These are phyloP conservation scores for Triops longicaudatus DNA, from an alignment of 1,140 invertebrate genomes.

Conservation along the genomic window DNA sequence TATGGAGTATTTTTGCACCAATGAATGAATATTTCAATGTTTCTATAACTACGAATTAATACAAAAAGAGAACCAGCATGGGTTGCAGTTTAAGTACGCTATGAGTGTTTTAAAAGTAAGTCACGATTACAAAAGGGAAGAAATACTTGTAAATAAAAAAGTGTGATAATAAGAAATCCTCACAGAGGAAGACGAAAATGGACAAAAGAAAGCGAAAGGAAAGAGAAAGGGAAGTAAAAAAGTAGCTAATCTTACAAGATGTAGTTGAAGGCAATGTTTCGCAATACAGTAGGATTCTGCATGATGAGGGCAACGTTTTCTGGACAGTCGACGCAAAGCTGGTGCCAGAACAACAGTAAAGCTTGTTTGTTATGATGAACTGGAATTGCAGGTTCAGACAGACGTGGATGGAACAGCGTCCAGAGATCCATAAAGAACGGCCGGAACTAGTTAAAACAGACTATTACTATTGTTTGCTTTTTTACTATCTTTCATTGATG, in stretches of 20 bases:
- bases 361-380: slow-evolving; percentile 93
- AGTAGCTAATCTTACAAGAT: slow-evolving; percentile 64
- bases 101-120: neutral
- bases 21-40: too few relatives aligned
- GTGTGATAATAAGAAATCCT: too few relatives aligned
- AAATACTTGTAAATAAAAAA: too few relatives aligned
- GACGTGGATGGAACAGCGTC: slow-evolving; percentile 86
- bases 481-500: neutral
- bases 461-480: slow-evolving; percentile 23
- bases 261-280: slow-evolving; percentile 94
- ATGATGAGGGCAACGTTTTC: slow-evolving; percentile 83
- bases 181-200: too few relatives aligned
- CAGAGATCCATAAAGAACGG: slow-evolving; percentile 83
- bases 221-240: neutral
- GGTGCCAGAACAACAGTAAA: slow-evolving; percentile 83
- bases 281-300: slow-evolving; percentile 69
- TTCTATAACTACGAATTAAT: too few relatives aligned
- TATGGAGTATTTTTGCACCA: too few relatives aligned
- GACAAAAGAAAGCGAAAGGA: too few relatives aligned
- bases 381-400: slow-evolving; percentile 88
- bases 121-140: neutral
- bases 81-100: too few relatives aligned
- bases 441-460: slow-evolving; percentile 55
- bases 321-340: slow-evolving; percentile 79
- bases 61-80: too few relatives aligned